These are phyloP conservation scores for Schizaphis graminum DNA, from an alignment of 2,888 invertebrate species.

Conservation along the genomic window DNA sequence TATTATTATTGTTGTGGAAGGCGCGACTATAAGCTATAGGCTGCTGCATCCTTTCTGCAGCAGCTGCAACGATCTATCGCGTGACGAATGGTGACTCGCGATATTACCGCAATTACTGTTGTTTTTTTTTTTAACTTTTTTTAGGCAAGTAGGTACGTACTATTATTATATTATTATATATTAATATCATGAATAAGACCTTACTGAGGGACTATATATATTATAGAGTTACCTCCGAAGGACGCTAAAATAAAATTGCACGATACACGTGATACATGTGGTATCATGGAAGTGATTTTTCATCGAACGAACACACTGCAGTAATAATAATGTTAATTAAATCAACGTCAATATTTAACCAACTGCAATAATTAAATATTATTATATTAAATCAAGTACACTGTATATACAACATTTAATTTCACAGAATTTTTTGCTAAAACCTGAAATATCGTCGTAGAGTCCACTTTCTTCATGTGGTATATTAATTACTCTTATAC, in stretches of 20 bases:
- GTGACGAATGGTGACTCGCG: not conserved
- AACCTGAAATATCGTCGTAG: not conserved
- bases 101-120: not conserved
- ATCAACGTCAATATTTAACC: not conserved
- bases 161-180: not conserved
- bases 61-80: not conserved
- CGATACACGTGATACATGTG: not conserved
- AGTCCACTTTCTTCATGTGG: not conserved
- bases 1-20: not conserved
- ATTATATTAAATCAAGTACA: not conserved
- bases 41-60: not conserved
- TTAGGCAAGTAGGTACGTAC: not conserved
- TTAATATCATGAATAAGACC: not conserved
- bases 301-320: not conserved
- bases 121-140: not conserved
- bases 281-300: not conserved
- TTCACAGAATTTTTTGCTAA: not conserved
- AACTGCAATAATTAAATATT: not conserved
- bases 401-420: not conserved
- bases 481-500: not conserved
- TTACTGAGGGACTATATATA: not conserved
- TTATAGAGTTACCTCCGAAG: not conserved
- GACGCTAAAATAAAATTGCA: not conserved
- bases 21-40: not conserved
- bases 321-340: not conserved